phyloP scores from a whole-genome alignment of 2,888 invertebrate genomes.

The Theretra japonica region DNA sequence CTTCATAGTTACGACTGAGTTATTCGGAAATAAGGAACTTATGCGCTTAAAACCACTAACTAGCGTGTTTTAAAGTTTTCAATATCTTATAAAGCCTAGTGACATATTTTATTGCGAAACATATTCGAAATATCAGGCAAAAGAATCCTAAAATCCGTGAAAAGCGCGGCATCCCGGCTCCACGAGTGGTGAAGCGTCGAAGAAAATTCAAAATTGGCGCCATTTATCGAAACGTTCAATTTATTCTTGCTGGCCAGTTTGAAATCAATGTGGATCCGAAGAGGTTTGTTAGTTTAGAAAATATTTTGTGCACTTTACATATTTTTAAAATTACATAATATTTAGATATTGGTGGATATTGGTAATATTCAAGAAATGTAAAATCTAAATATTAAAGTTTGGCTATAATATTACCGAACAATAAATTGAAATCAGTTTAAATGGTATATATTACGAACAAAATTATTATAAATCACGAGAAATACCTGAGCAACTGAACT shows the following conservation, averaged over 20 bases:
- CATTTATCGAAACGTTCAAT: neutral
- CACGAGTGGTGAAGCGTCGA: neutral
- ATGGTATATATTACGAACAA: no score
- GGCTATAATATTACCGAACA: no score
- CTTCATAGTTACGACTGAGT: no score
- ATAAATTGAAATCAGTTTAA: no score
- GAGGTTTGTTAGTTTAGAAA: neutral
- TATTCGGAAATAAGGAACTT: no score
- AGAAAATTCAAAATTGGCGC: conserved; percentile 16
- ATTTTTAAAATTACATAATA: neutral
- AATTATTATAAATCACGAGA: no score
- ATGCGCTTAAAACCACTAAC: no score
- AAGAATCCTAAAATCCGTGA: neutral
- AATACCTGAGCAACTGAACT: no score
- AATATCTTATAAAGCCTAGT: neutral
- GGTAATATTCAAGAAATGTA: no score
- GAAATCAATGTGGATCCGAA: neutral
- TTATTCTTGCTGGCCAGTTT: conserved; percentile 10
- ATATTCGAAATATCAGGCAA: neutral
- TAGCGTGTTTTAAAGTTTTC: no score
- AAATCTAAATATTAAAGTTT: no score
- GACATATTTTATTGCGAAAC: neutral
- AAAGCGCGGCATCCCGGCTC: neutral
- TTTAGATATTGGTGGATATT: no score
- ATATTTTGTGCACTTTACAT: neutral